Evolutionary conservation across 2,888 invertebrate species (phyloP).

Genomic region (Metallyticus violacea): DNA sequence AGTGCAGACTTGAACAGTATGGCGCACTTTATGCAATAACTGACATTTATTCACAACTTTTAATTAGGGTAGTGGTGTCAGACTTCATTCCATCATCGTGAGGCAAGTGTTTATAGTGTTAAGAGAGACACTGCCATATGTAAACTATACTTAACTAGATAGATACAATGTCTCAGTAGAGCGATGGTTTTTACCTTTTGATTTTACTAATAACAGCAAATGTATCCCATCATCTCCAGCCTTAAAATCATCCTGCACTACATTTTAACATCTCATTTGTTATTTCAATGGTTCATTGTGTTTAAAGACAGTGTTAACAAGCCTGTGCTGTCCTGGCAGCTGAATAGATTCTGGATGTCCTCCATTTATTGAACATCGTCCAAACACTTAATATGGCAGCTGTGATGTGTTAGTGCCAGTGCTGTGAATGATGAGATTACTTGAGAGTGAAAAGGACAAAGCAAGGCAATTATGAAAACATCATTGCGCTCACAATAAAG

Average conservation of each 20-base stretch:
- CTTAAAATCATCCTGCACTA: neutral
- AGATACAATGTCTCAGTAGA: neutral
- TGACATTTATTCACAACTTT: neutral
- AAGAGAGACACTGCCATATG: neutral
- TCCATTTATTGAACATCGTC: neutral
- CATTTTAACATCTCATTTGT: neutral
- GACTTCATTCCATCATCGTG: neutral
- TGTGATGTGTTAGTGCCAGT: neutral
- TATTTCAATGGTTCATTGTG: neutral
- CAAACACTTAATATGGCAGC: neutral
- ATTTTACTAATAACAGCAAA: neutral
- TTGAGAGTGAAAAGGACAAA: neutral
- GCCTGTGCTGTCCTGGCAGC: neutral
- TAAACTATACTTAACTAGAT: neutral
- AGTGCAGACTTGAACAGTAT: neutral
- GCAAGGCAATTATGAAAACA: neutral
- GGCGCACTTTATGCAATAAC: neutral
- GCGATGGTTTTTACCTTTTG: neutral
- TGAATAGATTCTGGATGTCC: no score
- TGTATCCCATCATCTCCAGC: neutral
- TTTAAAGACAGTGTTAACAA: neutral
- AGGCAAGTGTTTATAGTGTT: neutral
- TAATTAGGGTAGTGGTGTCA: neutral
- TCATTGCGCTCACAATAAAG: neutral
- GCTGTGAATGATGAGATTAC: neutral